phyloP scores from a whole-genome alignment of 2,888 invertebrate genomes.

The Heliconius sara region DNA sequence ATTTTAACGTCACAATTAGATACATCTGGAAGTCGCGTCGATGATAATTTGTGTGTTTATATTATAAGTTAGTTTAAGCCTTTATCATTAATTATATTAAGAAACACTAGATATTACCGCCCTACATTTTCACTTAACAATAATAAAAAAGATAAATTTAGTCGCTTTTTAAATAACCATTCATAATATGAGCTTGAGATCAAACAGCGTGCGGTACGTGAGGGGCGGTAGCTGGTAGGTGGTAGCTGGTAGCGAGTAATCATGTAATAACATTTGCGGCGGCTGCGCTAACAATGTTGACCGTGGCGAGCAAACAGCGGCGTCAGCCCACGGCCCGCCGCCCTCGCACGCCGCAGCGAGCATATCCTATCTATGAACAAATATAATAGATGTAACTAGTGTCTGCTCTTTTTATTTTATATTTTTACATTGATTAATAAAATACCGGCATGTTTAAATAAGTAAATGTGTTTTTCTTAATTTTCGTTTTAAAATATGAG shows the following conservation, averaged over 20 bases:
- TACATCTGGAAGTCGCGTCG: not conserved
- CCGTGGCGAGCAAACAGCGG: conserved; percentile 74
- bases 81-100: not conserved
- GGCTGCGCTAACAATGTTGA: conserved; percentile 80
- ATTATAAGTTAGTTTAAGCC: too few relatives aligned
- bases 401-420: not conserved
- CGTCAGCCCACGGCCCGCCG: conserved; percentile 71
- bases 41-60: too few relatives aligned
- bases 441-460: not conserved
- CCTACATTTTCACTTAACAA: not conserved
- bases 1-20: not conserved
- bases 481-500: too few relatives aligned
- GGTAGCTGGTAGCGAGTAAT: conserved; percentile 61
- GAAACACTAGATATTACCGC: not conserved
- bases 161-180: not conserved
- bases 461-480: not conserved
- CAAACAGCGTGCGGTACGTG: conserved; percentile 69
- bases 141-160: not conserved
- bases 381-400: conserved; percentile 18
- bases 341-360: conserved; percentile 47
- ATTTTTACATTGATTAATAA: not conserved
- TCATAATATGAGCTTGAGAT: conserved; percentile 52
- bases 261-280: conserved; percentile 77
- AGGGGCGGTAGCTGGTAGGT: conserved; percentile 59
- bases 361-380: conserved; percentile 52